Base-by-base conservation (phyloP, 2,888 invertebrate genomes). In the Aporophyla nigra region DNA sequence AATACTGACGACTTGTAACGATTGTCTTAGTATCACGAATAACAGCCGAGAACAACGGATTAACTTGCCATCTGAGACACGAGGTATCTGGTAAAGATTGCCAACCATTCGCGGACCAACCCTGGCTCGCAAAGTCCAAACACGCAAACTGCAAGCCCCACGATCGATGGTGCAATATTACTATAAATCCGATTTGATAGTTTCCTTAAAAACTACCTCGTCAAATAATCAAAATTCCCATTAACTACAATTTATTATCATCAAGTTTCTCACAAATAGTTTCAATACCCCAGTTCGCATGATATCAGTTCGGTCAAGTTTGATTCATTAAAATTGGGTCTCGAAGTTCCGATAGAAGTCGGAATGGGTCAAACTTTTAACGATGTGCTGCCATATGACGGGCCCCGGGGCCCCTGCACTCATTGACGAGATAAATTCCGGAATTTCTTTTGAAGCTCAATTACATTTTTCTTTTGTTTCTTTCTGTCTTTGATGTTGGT, bases 291-390 rank as follows among this genome's bases (percentile, higher is more conserved):
- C 40, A 78, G 61, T 71, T 73, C 62, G 5, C 53, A 62, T 68
- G 70, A 72, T 80, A 80, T 87, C 85, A 87, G 87, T 75, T 61
- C n/a, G 43, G 76, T 77, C 63, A 65, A 85, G 85, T 85, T 76
- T 72, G 82, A 85, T 71, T 85, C 78, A 87, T 85, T 85, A 85
- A 87, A 82, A 85, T 87, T 85, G 82, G 85, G 87, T 78, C 67
- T 40, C 62, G 1, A 78, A 85, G 61, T 87, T 74, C 10, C 58
- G 21, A 71, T 71, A 53, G 69, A 72, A 80, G 75, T 82, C 69
- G 63, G 67, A 77, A 75, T 76, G 43, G 82, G 76, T 61, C 78
- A 63, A 85, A 85, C 77, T 85, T 85, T 87, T 87, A 85, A 85
- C 75, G 87, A 87, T 74, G 87, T 76, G 74, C 70, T 46, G 51